Percentiles rank a stretch among this genome's conserved stretches.
These are phyloP conservation scores for Potamilus streckersoni DNA, from an alignment of 1,140 invertebrate species.

Conservation along the genomic window DNA sequence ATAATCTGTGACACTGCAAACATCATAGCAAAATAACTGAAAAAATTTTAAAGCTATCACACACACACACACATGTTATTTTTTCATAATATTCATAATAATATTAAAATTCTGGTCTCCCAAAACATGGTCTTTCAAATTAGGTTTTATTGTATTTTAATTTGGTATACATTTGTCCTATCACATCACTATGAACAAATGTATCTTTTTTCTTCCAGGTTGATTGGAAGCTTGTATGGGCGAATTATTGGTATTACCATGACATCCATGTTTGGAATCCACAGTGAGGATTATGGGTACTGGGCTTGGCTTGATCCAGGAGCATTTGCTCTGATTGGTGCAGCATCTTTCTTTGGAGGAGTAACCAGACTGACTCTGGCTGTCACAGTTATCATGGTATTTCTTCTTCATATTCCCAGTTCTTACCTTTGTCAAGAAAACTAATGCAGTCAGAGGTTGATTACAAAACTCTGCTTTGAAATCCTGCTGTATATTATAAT, in stretches of 20 bases:
- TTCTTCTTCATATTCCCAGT: background rate
- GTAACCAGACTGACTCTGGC: constrained; percentile 68
- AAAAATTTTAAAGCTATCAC: too few species aligned
- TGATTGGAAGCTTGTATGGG: constrained; percentile 69
- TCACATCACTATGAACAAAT: background rate
- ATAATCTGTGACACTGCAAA: too few species aligned
- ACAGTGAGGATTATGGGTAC: constrained; percentile 56
- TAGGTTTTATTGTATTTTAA: too few species aligned
- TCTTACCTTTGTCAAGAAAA: background rate
- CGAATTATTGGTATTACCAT: constrained; percentile 65
- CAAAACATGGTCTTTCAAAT: too few species aligned
- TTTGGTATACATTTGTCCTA: too few species aligned
- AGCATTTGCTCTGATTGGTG: constrained; percentile 68
- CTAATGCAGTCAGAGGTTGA: background rate
- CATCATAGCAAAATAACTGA: too few species aligned
- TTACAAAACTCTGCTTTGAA: too few species aligned
- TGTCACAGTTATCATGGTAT: constrained; percentile 68
- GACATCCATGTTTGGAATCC: constrained; percentile 63
- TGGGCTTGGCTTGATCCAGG: constrained; percentile 71
- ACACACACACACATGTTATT: too few species aligned
- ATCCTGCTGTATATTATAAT: too few species aligned
- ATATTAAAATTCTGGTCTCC: too few species aligned
- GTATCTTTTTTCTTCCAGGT: constrained; percentile 37
- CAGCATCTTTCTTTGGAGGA: constrained; percentile 70
- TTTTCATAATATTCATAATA: too few species aligned